phyloP scores from a whole-genome alignment of 2,797 vertebrate species.

The Dallia pectoralis region DNA sequence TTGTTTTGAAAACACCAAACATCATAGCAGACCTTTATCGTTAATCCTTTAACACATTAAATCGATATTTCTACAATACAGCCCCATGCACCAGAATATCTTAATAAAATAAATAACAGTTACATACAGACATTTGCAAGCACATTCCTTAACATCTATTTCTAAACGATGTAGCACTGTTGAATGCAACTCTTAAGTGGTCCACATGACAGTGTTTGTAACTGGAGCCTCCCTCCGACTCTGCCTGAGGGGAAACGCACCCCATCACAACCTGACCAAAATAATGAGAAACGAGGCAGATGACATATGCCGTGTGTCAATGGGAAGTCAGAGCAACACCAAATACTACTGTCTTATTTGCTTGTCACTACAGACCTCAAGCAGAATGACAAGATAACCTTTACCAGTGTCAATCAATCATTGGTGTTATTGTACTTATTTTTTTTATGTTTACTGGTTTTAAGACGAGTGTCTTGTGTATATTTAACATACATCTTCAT shows the following conservation, averaged over 20 bases:
- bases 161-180: constrained; percentile 9
- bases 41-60: not conserved
- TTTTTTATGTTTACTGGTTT: not conserved
- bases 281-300: constrained; percentile 79
- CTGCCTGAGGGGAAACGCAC: constrained; percentile 34
- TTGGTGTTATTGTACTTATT: constrained; percentile 37
- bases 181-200: constrained; percentile 48
- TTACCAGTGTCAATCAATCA: constrained; percentile 59
- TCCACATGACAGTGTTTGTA: constrained; percentile 42
- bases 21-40: not conserved
- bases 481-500: too few relatives aligned
- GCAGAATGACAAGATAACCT: constrained; percentile 66
- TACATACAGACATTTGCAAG: too few relatives aligned
- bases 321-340: constrained; percentile 62
- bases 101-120: not conserved
- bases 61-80: not conserved
- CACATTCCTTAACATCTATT: too few relatives aligned
- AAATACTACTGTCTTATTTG: constrained; percentile 70
- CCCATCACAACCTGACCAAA: constrained; percentile 56
- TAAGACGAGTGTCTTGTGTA: not conserved
- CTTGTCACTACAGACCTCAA: constrained; percentile 61
- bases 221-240: constrained; percentile 29
- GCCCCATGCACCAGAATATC: not conserved
- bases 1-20: not conserved
- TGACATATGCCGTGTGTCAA: constrained; percentile 69